A percentile compares a stretch with the other conserved stretches of the same genome.
Conservation (phyloP, 1,140 invertebrate species). For the Phocides pigmalion region DNA sequence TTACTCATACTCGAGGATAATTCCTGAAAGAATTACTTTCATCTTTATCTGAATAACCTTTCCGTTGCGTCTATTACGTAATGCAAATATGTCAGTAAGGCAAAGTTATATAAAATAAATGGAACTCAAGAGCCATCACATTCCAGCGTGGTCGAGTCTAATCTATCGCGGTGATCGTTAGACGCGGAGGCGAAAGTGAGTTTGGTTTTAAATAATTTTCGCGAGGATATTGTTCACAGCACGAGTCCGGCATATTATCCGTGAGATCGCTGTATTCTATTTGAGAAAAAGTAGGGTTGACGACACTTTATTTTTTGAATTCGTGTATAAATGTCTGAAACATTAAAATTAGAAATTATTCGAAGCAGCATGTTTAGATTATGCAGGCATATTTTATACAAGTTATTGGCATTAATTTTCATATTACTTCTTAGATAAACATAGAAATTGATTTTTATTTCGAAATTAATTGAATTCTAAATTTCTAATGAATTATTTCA, state of each 20-base stretch:
- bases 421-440: too few species aligned
- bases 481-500: too few species aligned
- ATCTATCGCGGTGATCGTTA: slow-evolving; percentile 53
- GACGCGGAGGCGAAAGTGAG: slow-evolving; percentile 65
- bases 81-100: slow-evolving; percentile 27
- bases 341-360: too few species aligned
- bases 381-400: too few species aligned
- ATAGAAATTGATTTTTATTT: too few species aligned
- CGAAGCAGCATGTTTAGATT: too few species aligned
- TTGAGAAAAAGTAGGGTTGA: slow-evolving; percentile 6
- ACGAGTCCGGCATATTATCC: slow-evolving; percentile 45
- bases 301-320: not conserved
- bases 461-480: too few species aligned
- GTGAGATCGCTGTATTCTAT: slow-evolving; percentile 8
- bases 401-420: too few species aligned
- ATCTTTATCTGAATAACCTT: slow-evolving; percentile 18
- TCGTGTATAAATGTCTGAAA: not conserved
- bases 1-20: not conserved
- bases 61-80: slow-evolving; percentile 13
- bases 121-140: not conserved
- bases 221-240: slow-evolving; percentile 43
- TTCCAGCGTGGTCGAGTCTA: slow-evolving; percentile 31
- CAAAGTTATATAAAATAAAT: slow-evolving; percentile 26
- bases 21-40: not conserved
- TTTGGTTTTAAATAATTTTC: slow-evolving; percentile 71